Percentiles rank a stretch among this genome's conserved stretches.
Evolutionary conservation across 2,888 invertebrate species (phyloP).

Genomic region (Pollenia griseotomentosa): DNA sequence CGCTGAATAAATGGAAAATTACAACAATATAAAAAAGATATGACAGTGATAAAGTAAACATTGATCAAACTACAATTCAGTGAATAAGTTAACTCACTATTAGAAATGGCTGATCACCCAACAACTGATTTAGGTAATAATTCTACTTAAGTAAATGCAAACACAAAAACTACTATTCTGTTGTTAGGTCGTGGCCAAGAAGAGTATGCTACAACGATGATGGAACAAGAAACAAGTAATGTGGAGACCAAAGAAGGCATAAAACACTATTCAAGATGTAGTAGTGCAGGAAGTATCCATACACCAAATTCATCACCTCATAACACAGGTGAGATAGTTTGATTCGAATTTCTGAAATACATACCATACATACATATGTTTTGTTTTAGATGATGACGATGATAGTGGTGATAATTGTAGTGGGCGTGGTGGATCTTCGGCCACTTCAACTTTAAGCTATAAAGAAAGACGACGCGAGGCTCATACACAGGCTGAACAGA

Average conservation of each 20-base stretch:
- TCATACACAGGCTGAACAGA: conserved; percentile 98
- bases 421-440: conserved; percentile 74
- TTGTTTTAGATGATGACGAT: conserved; percentile 86
- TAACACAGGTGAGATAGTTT: conserved; percentile 87
- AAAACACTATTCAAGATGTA: conserved; percentile 89
- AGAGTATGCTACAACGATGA: conserved; percentile 67
- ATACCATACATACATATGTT: not conserved
- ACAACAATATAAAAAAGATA: conserved; percentile 51
- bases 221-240: conserved; percentile 71
- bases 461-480: conserved; percentile 97
- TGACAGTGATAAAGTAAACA: conserved; percentile 62
- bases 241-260: conserved; percentile 85
- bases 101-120: conserved; percentile 62
- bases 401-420: conserved; percentile 87
- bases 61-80: conserved; percentile 57
- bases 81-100: conserved; percentile 14
- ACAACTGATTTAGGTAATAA: conserved; percentile 59
- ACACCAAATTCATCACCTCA: conserved; percentile 92
- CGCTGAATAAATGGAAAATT: conserved; percentile 58
- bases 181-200: conserved; percentile 58
- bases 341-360: not conserved
- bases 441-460: conserved; percentile 88
- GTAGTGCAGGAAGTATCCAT: conserved; percentile 91
- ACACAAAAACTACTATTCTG: not conserved
- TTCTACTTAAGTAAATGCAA: not conserved